Percentiles rank a stretch among this genome's conserved stretches.
phyloP scores from a whole-genome alignment of 2,797 vertebrate genomes.

The Hyperoplus immaculatus region DNA sequence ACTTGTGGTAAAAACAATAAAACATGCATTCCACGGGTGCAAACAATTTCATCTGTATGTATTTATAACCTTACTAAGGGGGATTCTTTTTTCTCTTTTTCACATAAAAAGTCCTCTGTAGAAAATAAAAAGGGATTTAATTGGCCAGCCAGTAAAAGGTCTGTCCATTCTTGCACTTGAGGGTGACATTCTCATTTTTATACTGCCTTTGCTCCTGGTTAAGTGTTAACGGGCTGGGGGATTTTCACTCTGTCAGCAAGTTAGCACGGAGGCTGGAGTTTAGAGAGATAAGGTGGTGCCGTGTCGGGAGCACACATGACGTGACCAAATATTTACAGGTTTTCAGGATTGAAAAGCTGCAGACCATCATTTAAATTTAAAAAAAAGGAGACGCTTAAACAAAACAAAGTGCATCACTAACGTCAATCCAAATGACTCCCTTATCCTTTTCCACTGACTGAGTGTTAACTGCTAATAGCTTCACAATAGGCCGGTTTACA shows the following conservation, averaged over 20 bases:
- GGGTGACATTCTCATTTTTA: constrained; percentile 71
- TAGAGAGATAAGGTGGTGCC: constrained; percentile 11
- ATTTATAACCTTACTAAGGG: constrained; percentile 46
- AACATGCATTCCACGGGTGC: constrained; percentile 34
- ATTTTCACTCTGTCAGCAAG: constrained; percentile 67
- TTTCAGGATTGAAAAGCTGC: not conserved
- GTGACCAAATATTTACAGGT: constrained; percentile 7
- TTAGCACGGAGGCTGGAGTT: constrained; percentile 4
- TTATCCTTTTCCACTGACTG: constrained; percentile 55
- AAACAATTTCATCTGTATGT: constrained; percentile 43
- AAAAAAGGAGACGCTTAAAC: not conserved
- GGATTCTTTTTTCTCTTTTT: constrained; percentile 17
- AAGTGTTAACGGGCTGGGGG: constrained; percentile 56
- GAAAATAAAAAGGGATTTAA: constrained; percentile 68
- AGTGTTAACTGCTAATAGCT: constrained; percentile 62
- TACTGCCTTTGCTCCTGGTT: constrained; percentile 39
- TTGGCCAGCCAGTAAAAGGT: constrained; percentile 62
- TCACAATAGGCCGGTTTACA: constrained; percentile 68
- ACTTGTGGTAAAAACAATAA: constrained; percentile 63
- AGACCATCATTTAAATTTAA: constrained; percentile 25
- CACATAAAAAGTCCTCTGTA: constrained; percentile 47
- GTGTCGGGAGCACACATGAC: constrained; percentile 11
- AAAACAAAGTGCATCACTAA: constrained; percentile 38
- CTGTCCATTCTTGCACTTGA: constrained; percentile 62
- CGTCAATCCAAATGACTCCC: constrained; percentile 41